These are phyloP conservation scores for Syngnathus scovelli DNA, from an alignment of 2,113 vertebrate genomes.

Conservation along the genomic window DNA sequence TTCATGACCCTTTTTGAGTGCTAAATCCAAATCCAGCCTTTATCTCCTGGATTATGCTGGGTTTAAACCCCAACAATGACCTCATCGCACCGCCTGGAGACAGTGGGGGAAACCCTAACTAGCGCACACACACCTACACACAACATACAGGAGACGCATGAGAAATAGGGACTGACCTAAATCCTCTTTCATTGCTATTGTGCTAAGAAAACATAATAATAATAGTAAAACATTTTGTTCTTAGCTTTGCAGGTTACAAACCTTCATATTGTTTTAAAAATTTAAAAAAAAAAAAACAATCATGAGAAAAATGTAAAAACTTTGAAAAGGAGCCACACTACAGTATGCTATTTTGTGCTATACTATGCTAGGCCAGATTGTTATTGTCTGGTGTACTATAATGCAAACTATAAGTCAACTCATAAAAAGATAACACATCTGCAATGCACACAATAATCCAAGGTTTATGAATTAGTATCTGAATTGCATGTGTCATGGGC, in stretches of 20 bases:
- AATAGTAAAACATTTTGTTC: background rate
- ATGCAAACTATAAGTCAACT: background rate
- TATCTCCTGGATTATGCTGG: conserved; percentile 69
- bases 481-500: background rate
- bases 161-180: conserved; percentile 2
- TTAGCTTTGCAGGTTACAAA: background rate
- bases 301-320: too few species aligned
- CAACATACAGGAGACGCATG: conserved; percentile 18
- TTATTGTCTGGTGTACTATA: background rate
- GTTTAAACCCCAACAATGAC: conserved; percentile 68
- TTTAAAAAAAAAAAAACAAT: too few species aligned
- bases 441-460: background rate
- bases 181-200: conserved; percentile 1
- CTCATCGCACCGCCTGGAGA: conserved; percentile 54
- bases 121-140: conserved; percentile 1
- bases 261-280: too few species aligned
- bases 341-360: background rate
- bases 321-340: too few species aligned
- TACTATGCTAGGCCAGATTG: background rate
- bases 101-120: conserved; percentile 47
- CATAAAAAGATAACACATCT: background rate
- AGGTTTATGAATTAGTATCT: background rate
- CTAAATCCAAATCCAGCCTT: conserved; percentile 65
- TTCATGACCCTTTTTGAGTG: conserved; percentile 60
- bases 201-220: conserved; percentile 15